These are phyloP conservation scores for Paedocypris sp. DNA, from an alignment of 2,113 vertebrate species.

Conservation along the genomic window DNA sequence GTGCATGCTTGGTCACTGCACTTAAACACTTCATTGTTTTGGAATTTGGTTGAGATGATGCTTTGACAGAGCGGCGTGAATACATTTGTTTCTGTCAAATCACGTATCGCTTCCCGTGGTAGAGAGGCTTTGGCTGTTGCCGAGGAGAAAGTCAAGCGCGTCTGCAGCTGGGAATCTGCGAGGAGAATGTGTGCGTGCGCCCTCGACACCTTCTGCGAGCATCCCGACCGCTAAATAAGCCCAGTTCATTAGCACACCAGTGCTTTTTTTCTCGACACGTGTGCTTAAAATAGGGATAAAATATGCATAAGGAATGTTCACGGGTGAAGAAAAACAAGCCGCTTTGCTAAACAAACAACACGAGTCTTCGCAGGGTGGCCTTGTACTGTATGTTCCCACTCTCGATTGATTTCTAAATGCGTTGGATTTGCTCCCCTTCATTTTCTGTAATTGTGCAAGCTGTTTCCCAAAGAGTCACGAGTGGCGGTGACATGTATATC, in stretches of 20 bases:
- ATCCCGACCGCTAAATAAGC: not conserved
- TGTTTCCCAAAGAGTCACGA: not conserved
- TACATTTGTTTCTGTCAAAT: conserved; percentile 16
- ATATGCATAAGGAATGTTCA: not conserved
- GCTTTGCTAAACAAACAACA: not conserved
- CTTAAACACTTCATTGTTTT: conserved; percentile 23
- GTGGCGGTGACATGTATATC: not conserved
- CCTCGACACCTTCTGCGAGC: not conserved
- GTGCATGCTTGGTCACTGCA: conserved; percentile 20
- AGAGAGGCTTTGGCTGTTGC: not conserved
- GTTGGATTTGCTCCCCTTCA: conserved; percentile 6
- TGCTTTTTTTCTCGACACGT: too few species aligned
- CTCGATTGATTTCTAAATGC: not conserved
- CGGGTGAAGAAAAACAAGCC: not conserved
- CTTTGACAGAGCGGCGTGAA: not conserved
- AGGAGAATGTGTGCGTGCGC: not conserved
- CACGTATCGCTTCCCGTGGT: not conserved
- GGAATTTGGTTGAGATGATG: not conserved
- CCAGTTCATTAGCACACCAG: not conserved
- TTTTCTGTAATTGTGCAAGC: conserved; percentile 4
- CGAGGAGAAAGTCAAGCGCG: not conserved
- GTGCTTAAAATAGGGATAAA: not conserved
- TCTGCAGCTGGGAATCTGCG: not conserved
- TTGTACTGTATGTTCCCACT: not conserved
- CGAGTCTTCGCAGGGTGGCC: not conserved